Evolutionary conservation across 2,797 vertebrate species (phyloP), one percentile per base, ranked within the genome.

Genomic region (Mycteria americana): DNA sequence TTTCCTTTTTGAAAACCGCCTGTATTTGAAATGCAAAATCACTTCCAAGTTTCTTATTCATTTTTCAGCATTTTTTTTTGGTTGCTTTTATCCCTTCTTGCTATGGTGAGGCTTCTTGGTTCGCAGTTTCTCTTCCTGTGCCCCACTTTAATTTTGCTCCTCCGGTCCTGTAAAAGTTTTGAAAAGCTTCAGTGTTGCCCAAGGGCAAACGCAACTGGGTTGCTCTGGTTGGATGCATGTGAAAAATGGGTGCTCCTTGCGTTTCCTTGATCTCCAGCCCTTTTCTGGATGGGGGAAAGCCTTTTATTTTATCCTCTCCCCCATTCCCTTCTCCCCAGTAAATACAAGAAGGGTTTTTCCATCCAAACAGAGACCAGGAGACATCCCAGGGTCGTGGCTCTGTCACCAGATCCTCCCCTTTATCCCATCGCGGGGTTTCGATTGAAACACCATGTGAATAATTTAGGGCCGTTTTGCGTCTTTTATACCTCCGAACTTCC

Each of bases 401-500:
- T 54, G 16, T 88, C 72, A 54, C 79, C 51, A 69, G 39, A 69
- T 91, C 60, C 51, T 68, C 68, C n/a, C 41, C 27, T 92, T 83
- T 51, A 65, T 94, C 65, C 80, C 81, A 11, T 22, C 4, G 14
- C 3, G 14, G 7, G 25, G 62, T 89, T 96, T 89, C 39, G 37
- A 80, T 72, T 95, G 94, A 95, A 93, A 62, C 4, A 6, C 45
- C 8, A 0, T 18, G 82, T 96, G 95, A 96, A 97, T 96, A 94
- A 97, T 97, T 96, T 69, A 94, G 94, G 85, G 86, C 25, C 9
- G 9, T 88, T 96, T 95, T 96, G 69, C 91, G 92, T 96, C 89
- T 97, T 96, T 95, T 86, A 91, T 94, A 94, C 84, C 72, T 93
- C 78, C 59, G 83, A 96, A 96, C 87, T 83, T 69, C 31, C 41